A percentile compares a stretch with the other conserved stretches of the same genome.
phyloP scores from a whole-genome alignment of 2,888 invertebrate species.

The Epicampocera succincta region DNA sequence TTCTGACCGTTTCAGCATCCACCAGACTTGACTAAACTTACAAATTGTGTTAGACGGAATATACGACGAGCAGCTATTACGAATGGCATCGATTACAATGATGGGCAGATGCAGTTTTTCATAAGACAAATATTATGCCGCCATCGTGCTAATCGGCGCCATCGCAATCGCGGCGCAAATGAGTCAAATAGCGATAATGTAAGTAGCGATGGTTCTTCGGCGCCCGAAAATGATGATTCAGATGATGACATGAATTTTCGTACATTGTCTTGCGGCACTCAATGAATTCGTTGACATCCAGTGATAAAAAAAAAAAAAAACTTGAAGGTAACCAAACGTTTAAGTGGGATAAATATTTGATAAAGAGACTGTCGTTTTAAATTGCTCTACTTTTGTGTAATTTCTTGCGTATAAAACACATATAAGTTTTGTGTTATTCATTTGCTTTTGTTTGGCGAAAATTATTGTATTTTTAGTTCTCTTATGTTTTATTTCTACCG shows the following conservation, averaged over 20 bases:
- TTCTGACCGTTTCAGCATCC: conserved; percentile 71
- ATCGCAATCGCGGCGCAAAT: conserved; percentile 26
- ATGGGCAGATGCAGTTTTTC: conserved; percentile 77
- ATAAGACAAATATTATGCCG: conserved; percentile 76
- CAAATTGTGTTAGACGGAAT: conserved; percentile 76
- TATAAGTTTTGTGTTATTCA: not conserved
- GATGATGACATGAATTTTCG: conserved; percentile 70
- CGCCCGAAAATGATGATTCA: conserved; percentile 65
- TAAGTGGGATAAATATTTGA: not conserved
- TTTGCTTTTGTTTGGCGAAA: conserved; percentile 8
- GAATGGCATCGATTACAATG: conserved; percentile 73
- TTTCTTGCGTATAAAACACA: not conserved
- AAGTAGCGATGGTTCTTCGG: conserved; percentile 64
- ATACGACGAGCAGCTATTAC: conserved; percentile 72
- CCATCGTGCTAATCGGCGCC: conserved; percentile 48
- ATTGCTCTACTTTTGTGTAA: conserved; percentile 15
- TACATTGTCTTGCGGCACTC: conserved; percentile 74
- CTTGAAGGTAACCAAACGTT: not conserved
- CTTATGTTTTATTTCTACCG: too few relatives aligned
- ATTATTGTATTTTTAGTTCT: too few relatives aligned
- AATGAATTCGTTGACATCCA: conserved; percentile 69
- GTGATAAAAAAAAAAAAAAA: not conserved
- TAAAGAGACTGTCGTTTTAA: conserved; percentile 37
- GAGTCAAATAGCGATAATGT: conserved; percentile 42
- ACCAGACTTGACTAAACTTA: conserved; percentile 74